phyloP scores from a whole-genome alignment of 2,113 vertebrate species.

The Poicephalus gulielmi region DNA sequence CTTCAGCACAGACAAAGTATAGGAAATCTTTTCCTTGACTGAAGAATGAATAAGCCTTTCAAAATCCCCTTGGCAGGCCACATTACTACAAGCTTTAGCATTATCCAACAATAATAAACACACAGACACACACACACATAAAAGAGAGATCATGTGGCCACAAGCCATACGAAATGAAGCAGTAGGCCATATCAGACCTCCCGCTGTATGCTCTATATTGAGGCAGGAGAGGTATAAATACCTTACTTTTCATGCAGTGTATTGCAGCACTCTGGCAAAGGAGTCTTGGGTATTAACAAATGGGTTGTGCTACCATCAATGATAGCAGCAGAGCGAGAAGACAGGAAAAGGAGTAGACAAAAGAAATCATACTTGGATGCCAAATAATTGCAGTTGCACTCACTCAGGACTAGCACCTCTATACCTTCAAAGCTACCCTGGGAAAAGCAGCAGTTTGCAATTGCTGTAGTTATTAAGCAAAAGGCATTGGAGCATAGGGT shows the following conservation, averaged over 20 bases:
- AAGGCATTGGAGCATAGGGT: neutral
- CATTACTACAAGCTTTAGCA: neutral
- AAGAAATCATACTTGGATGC: neutral
- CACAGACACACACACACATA: neutral
- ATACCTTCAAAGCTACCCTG: neutral
- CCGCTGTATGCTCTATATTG: neutral
- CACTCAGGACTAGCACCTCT: neutral
- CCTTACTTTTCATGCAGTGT: neutral
- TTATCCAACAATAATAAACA: constrained; percentile 47
- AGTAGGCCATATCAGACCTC: neutral
- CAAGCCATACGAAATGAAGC: constrained; percentile 1
- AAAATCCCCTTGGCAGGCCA: neutral
- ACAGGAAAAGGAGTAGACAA: neutral
- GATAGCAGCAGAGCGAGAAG: neutral
- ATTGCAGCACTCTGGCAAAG: neutral
- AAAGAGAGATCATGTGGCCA: neutral
- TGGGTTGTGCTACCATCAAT: neutral
- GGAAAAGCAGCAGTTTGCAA: neutral
- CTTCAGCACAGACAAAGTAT: neutral
- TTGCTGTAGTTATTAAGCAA: neutral
- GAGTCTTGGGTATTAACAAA: constrained; percentile 18
- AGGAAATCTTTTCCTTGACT: constrained; percentile 7
- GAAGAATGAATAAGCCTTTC: constrained; percentile 3
- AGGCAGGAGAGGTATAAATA: constrained; percentile 35
- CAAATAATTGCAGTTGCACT: neutral